Evolutionary conservation across 2,113 vertebrate genomes (phyloP).

Genomic region (Cyrtonyx montezumae): DNA sequence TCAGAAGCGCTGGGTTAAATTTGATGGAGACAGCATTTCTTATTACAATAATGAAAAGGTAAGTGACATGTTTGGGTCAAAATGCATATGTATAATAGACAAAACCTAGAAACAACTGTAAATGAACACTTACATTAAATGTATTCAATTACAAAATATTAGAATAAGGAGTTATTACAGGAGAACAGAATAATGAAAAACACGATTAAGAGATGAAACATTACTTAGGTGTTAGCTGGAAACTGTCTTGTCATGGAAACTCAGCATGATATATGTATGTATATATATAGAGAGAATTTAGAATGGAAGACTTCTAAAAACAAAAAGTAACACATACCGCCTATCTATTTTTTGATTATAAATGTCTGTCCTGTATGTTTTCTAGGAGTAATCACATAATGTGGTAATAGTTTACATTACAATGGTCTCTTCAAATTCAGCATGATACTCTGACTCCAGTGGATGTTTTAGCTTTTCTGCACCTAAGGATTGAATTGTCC

Average conservation of each 20-base stretch:
- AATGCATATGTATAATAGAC: not conserved
- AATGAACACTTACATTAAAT: not conserved
- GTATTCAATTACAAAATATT: not conserved
- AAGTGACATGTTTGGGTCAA: not conserved
- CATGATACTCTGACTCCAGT: not conserved
- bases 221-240: not conserved
- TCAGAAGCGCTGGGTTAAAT: conserved; percentile 95
- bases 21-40: conserved; percentile 88
- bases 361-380: not conserved
- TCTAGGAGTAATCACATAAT: not conserved
- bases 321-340: fast-evolving
- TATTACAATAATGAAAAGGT: conserved; percentile 97
- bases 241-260: not conserved
- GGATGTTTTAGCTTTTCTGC: not conserved
- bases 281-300: not conserved
- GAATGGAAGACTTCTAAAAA: not conserved
- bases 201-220: not conserved
- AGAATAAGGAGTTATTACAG: not conserved
- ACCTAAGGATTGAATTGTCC: not conserved
- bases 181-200: not conserved
- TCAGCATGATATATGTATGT: not conserved
- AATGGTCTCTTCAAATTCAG: not conserved
- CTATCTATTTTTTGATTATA: not conserved
- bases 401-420: not conserved
- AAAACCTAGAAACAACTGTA: not conserved